phyloP scores from a whole-genome alignment of 92 coral and sea anemone species.

The Desmophyllum pertusum region DNA sequence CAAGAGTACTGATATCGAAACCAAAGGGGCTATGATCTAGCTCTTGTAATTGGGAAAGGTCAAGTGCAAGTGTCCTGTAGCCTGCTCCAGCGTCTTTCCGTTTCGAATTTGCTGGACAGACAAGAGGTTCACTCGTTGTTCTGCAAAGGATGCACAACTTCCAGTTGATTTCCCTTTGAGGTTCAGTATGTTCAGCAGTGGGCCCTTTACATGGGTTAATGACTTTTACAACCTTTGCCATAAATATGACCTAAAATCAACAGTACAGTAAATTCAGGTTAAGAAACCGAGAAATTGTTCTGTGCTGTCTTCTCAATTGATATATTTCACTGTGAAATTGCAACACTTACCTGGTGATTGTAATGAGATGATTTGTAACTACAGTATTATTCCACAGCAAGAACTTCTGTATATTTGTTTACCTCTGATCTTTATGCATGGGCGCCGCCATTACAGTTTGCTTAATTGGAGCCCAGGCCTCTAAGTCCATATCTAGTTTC shows the following conservation, averaged over 20 bases:
- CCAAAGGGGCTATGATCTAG: constrained; percentile 20
- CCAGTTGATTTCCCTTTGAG: constrained; percentile 18
- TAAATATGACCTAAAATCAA: constrained; percentile 34
- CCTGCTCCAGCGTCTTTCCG: constrained; percentile 56
- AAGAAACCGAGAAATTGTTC: not conserved
- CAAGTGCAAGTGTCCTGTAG: constrained; percentile 30
- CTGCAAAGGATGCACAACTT: constrained; percentile 2
- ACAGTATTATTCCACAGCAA: constrained; percentile 21
- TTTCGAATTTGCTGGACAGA: constrained; percentile 53
- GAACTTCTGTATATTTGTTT: constrained; percentile 26
- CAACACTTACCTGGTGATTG: not conserved
- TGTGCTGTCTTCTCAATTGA: too few species aligned
- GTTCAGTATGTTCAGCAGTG: constrained; percentile 35
- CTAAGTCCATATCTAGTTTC: not conserved
- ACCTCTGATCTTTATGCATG: constrained; percentile 30
- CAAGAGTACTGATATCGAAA: constrained; percentile 33
- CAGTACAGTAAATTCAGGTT: not conserved
- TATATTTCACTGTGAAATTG: not conserved
- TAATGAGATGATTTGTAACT: not conserved
- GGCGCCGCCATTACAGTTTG: constrained; percentile 45
- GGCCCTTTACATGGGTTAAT: constrained; percentile 24
- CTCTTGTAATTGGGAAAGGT: constrained; percentile 37
- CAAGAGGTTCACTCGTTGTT: constrained; percentile 45
- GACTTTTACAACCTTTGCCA: constrained; percentile 34
- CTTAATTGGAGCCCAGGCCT: constrained; percentile 13